phyloP scores from a whole-genome alignment of 2,797 vertebrate genomes.

The Agapornis canus region DNA sequence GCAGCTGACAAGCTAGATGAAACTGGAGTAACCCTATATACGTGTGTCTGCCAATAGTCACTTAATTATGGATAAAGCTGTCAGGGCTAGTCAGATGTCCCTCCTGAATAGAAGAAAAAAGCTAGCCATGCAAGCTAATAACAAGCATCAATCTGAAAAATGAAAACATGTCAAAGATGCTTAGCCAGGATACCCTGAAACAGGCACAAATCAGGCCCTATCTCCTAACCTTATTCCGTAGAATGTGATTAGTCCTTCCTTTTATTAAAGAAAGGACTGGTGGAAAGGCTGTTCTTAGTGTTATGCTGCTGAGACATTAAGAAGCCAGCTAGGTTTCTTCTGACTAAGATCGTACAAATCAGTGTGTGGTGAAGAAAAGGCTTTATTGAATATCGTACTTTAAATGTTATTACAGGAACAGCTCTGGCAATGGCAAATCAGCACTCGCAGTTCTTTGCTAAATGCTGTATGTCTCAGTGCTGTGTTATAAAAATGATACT shows the following conservation, averaged over 20 bases:
- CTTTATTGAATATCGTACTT: neutral
- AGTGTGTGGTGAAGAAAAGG: neutral
- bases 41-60: neutral
- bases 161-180: neutral
- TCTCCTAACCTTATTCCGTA: neutral
- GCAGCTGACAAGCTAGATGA: neutral
- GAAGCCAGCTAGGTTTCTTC: neutral
- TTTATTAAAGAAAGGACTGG: neutral
- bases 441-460: neutral
- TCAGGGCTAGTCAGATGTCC: conserved; percentile 9
- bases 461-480: neutral
- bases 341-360: neutral
- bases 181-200: neutral
- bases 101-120: neutral
- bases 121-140: conserved; percentile 12
- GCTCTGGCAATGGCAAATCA: neutral
- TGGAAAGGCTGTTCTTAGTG: neutral
- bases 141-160: conserved; percentile 45
- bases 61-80: conserved; percentile 14
- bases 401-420: neutral
- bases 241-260: neutral
- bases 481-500: conserved; percentile 9
- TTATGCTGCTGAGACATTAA: neutral
- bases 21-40: neutral
- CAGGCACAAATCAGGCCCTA: neutral